Evolutionary conservation across 2,797 vertebrate species (phyloP), one percentile per base, ranked within the genome.

Genomic region (Eptatretus atami): DNA sequence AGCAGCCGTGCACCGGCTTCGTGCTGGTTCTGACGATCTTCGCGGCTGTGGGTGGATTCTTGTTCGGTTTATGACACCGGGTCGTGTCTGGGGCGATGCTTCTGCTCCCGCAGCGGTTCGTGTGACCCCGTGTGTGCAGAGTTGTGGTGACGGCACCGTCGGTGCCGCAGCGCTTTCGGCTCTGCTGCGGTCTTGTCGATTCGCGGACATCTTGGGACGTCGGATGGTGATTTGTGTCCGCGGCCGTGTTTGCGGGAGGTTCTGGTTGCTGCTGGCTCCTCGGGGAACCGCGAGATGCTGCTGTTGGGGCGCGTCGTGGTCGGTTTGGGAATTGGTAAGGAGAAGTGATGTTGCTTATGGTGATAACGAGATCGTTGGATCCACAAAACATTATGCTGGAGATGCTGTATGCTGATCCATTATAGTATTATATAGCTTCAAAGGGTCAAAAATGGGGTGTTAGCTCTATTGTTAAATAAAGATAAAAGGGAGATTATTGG

Each of bases 21-120:
- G 82, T 95, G 24, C 90, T 86, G 67, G 76, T 84, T 64, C 77
- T 82, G 74, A 82, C 85, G 9, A 78, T 71, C 54, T 86, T 94
- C 78, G 84, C 90, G 15, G 90, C 86, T 15, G 75, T 95, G 66
- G 90, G 88, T 3, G 90, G 90, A 65, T 95, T 96, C 72, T 74
- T 95, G 66, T 86, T 86, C 74, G 88, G 90, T 71, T 71, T 96
- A 96, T 68, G 90, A 96, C 76, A 85, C 82, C 65, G 90, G 88
- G 90, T 95, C 74, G 82, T 96, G 73, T 85, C 90, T 64, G 90
- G 90, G 65, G 88, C 86, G 12, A 83, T 96, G 78, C 79, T 95
- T 57, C 76, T 87, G 71, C 79, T 96, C 65, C 84, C 86, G 77
- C 71, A 73, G 72, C 81, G 86, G 78, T 77, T 90, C 70, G 76